A percentile compares a stretch with the other conserved stretches of the same genome.
Evolutionary conservation across 2,888 invertebrate genomes (phyloP).

Genomic region (Rhopalosiphum nymphaeae): DNA sequence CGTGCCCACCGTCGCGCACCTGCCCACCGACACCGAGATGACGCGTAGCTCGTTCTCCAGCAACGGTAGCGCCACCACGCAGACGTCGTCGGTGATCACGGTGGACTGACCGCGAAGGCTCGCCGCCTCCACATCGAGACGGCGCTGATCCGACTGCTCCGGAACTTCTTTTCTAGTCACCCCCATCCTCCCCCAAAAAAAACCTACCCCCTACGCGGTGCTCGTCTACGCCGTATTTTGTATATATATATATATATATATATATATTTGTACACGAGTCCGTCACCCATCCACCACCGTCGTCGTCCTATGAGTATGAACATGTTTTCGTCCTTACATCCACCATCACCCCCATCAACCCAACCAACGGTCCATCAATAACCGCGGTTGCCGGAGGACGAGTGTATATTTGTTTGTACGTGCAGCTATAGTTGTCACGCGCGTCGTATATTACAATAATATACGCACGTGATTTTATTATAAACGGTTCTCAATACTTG

Average conservation of each 20-base stretch:
- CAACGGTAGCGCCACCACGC: slow-evolving; percentile 71
- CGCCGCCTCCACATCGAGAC: slow-evolving; percentile 42
- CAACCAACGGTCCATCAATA: not conserved
- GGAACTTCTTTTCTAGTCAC: slow-evolving; percentile 60
- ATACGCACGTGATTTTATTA: not conserved
- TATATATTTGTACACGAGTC: not conserved
- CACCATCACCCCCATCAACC: not conserved
- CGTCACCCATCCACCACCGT: not conserved
- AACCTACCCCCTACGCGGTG: not conserved
- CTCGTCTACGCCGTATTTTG: not conserved
- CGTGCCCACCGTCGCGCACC: slow-evolving; percentile 69
- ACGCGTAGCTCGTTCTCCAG: slow-evolving; percentile 77
- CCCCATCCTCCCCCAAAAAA: not conserved
- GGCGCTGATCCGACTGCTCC: slow-evolving; percentile 23
- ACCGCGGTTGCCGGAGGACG: not conserved
- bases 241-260: not conserved
- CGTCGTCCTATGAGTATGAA: not conserved
- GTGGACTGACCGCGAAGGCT: slow-evolving; percentile 46
- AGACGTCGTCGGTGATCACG: slow-evolving; percentile 51
- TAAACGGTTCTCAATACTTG: slow-evolving; percentile 54
- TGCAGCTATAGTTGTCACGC: not conserved
- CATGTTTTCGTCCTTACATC: not conserved
- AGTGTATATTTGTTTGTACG: not conserved
- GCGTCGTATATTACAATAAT: not conserved
- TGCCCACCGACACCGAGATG: slow-evolving; percentile 72